A percentile compares a stretch with the other conserved stretches of the same genome.
phyloP scores from a whole-genome alignment of 2,888 invertebrate species.

The Chesias legatella region DNA sequence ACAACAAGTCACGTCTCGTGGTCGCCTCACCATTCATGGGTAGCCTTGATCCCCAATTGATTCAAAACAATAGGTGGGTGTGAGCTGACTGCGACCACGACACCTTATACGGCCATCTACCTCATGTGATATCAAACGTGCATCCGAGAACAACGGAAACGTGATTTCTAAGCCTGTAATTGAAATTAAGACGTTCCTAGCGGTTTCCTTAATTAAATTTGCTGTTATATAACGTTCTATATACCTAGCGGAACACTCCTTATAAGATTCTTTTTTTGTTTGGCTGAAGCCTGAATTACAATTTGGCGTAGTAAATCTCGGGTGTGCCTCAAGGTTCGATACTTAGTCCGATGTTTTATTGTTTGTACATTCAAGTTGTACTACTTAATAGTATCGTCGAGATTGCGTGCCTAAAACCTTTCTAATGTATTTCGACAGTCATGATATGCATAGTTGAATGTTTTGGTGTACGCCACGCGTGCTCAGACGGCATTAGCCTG shows the following conservation, averaged over 20 bases:
- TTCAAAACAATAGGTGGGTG: conserved; percentile 25
- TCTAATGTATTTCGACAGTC: conserved; percentile 4
- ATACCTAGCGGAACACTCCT: conserved; percentile 4
- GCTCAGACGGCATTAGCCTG: conserved; percentile 12
- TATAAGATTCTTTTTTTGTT: no score
- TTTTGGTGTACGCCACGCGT: conserved; percentile 15
- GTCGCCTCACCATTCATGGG: conserved; percentile 20
- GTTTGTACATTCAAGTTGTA: not conserved
- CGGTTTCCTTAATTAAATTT: conserved; percentile 21
- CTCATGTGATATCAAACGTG: not conserved
- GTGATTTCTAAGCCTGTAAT: conserved; percentile 19
- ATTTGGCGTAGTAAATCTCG: not conserved
- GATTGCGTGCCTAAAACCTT: conserved; percentile 8
- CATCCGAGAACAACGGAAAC: conserved; percentile 25
- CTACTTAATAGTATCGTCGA: not conserved
- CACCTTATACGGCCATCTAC: conserved; percentile 17
- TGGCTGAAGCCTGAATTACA: no score
- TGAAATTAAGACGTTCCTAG: conserved; percentile 17
- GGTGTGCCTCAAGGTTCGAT: conserved; percentile 14
- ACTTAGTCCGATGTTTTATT: conserved; percentile 6
- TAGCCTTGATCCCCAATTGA: conserved; percentile 26
- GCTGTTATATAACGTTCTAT: conserved; percentile 3
- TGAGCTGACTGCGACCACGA: conserved; percentile 13
- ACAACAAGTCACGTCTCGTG: conserved; percentile 20
- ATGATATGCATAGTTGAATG: conserved; percentile 14